Base-by-base conservation (phyloP, 2,113 vertebrate genomes). In the Ploceus nigricollis region DNA sequence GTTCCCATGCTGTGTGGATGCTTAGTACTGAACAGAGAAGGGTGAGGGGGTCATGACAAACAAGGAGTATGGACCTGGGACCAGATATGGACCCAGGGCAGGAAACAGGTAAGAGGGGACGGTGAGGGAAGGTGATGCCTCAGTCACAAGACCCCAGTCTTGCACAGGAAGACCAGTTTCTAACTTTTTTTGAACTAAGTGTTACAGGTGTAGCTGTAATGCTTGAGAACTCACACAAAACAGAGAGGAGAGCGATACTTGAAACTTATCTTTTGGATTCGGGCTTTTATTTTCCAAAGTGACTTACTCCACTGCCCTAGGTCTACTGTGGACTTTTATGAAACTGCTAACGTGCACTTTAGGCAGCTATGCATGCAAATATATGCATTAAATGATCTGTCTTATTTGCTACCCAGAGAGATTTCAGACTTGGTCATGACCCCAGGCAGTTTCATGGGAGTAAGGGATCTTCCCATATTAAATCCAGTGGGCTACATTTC, bases 391-490 rank as follows among this genome's bases (percentile, higher is more conserved):
- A 61, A 48, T 76, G 4, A 6, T 70, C 50, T 71, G 17, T 39
- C 4, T 57, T 73, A 9, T 82, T 80, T 87, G 15, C 53, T 56
- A 24, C 20, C 11, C 45, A 45, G 57, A 60, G 70, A 78, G 40
- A 5, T 85, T 84, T 71, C 82, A 64, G 31, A 21, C 42, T 40
- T 0, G 4, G 39, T 70, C 33, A 71, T 81, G 47, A 90, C 60
- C 71, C 30, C 2, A 4, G n/a, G 18, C 2, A 1, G 0, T 58
- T 69, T 56, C 39, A 28, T 2, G 11, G 45, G 10, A 13, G 7
- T 50, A 18, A 72, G 58, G 16, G 25, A 60, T 63, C 35, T 69
- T 93, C 15, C 39, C 4, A 0, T 45, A 3, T 40, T 39, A 57
- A 80, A 12, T 58, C 27, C 50, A 54, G 54, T 11, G 25, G 24